Percentiles rank a stretch among this genome's conserved stretches.
These are phyloP conservation scores for Clarias macrocephalus DNA, from an alignment of 2,113 vertebrate genomes.

Conservation along the genomic window DNA sequence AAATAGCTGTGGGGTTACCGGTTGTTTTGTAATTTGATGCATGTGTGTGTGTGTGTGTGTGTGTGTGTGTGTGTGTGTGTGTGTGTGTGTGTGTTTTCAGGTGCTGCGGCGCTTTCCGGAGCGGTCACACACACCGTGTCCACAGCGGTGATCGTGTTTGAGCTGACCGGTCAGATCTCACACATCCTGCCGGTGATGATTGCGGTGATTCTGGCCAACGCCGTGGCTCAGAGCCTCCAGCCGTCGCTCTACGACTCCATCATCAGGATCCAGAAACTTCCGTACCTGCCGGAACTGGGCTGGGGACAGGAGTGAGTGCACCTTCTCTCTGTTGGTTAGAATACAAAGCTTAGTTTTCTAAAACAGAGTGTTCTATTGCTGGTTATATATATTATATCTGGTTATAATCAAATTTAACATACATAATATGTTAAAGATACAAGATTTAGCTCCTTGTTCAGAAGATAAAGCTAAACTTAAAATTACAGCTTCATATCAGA, in stretches of 20 bases:
- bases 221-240: conserved; percentile 94
- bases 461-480: background rate
- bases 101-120: conserved; percentile 88
- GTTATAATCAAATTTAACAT: background rate
- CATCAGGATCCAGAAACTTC: conserved; percentile 98
- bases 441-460: background rate
- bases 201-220: conserved; percentile 94
- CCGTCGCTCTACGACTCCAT: conserved; percentile 98
- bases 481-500: background rate
- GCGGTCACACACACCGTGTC: conserved; percentile 98
- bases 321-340: background rate
- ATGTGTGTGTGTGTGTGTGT: background rate
- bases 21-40: conserved; percentile 37
- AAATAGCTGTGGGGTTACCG: conserved; percentile 36
- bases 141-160: conserved; percentile 96
- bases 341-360: background rate
- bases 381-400: background rate
- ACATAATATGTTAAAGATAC: background rate
- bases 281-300: conserved; percentile 94
- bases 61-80: background rate
- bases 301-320: conserved; percentile 92
- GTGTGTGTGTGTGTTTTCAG: conserved; percentile 63
- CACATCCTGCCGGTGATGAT: conserved; percentile 99
- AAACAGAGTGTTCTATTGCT: background rate
- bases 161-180: conserved; percentile 96